phyloP scores from a whole-genome alignment of 2,888 invertebrate genomes.

The Chymomyza caudatula region DNA sequence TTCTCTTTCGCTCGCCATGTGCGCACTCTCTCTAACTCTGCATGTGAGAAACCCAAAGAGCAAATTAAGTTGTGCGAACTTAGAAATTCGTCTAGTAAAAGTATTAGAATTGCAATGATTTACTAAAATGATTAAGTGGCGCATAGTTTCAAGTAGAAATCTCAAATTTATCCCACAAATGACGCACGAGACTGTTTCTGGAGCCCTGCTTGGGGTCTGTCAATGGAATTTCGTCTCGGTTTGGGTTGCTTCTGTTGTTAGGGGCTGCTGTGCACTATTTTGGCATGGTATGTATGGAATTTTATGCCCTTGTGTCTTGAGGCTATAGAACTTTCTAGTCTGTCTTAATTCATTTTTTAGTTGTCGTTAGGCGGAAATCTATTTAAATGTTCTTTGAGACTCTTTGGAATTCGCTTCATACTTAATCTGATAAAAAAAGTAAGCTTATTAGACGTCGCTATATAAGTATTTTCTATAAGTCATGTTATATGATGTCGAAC shows the following conservation, averaged over 20 bases:
- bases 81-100: constrained; percentile 36
- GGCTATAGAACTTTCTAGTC: background rate
- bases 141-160: constrained; percentile 20
- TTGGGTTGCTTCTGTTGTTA: background rate
- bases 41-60: background rate
- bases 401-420: no score
- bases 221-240: background rate
- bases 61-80: constrained; percentile 3
- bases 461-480: no score
- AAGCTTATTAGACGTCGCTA: no score
- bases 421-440: no score
- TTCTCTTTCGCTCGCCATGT: background rate
- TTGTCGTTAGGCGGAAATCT: constrained; percentile 29
- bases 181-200: constrained; percentile 9
- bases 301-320: background rate
- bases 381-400: no score
- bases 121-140: constrained; percentile 21
- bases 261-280: background rate
- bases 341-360: constrained; percentile 24
- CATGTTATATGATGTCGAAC: no score
- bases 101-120: constrained; percentile 10
- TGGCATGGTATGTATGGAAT: background rate
- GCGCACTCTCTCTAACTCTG: constrained; percentile 1
- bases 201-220: background rate
- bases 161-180: background rate